Evolutionary conservation across 2,113 vertebrate species (phyloP), one percentile per base, ranked within the genome.

Genomic region (Cinclus mexicanus): DNA sequence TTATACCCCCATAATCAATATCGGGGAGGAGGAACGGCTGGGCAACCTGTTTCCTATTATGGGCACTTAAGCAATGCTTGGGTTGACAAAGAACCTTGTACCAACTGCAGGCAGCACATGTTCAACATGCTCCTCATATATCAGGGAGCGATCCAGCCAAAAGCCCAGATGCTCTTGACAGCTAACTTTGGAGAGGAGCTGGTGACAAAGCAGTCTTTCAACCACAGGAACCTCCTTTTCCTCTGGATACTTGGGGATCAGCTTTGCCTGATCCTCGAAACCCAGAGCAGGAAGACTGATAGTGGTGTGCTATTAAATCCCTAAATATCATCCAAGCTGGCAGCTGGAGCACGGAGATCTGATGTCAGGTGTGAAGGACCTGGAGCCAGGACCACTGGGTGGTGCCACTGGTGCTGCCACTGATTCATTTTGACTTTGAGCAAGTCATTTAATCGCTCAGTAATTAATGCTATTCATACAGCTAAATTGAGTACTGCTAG

Each of bases 391-490:
- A 52, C 70, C 4, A 11, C 85, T 83, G 75, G 82, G 78, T 60
- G n/a, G n/a, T n/a, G n/a, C n/a, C 92, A 55, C 63, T 83, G 82
- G 71, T 3, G 0, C 92, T 55, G 90, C 90, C 64, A 41, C 90
- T 94, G 91, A 95, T 94, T 90, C 82, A 3, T 90, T 96, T 94
- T 96, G 96, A 94, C 94, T 97, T 87, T 78, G 72, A 96, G 94
- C 94, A 85, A 96, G 95, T 92, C 88, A 74, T 95, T 95, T 96
- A 94, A 95, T 95, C 41, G 60, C 90, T 93, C 50, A 3, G 87
- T 95, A 94, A 96, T 97, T 96, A 96, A 93, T 95, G 80, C 94
- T 96, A 93, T 96, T 96, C 96, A 96, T 96, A 91, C n/a, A 65
- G 90, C 79, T 93, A 92, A 94, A 95, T 80, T 80, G 96, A 88